Evolutionary conservation across 2,888 invertebrate genomes (phyloP), one percentile per base, ranked within the genome.

Genomic region (Ptilodon capucinus): DNA sequence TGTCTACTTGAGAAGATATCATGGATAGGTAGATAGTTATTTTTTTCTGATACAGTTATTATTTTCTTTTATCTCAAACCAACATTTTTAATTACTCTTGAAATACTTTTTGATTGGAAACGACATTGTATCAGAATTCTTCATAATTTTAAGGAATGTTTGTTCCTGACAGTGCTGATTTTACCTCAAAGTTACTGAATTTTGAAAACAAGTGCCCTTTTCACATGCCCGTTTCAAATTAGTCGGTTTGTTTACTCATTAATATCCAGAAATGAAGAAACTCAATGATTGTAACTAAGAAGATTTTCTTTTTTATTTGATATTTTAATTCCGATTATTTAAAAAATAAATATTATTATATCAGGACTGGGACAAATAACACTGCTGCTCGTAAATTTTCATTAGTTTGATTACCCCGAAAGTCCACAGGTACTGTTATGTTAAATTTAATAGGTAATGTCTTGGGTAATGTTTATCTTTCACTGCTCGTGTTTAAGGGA

Each of bases 391-490:
- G 34, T 42, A 17, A 23, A 30, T 41, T 21, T 8, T 40, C 39
- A 51, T 46, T 30, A 40, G 25, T n/a, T 17, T 17, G 11, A 19
- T 34, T 44, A 2, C 19, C 41, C 44, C 23, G 35, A 21, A 34
- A 9, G 21, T 38, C 36, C 40, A 35, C 36, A 18, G 21, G 23
- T 28, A 16, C 44, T 47, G 44, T 48, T 49, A 47, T 46, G 41
- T 48, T 60, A 50, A 48, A 51, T 53, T 49, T 39, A 16, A 40
- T 16, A n/a, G n/a, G n/a, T n/a, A n/a, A n/a, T n/a, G n/a, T n/a
- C n/a, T n/a, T n/a, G n/a, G n/a, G n/a, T 32, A 25, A 45, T 48
- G 30, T 54, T 57, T 47, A 39, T 48, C 32, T 51, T 40, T n/a
- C 16, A 25, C 19, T 0, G 13, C 30, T 41, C 18, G 40, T 14